These are phyloP conservation scores for Bellardia bayeri DNA, from an alignment of 2,888 invertebrate species.

Conservation along the genomic window DNA sequence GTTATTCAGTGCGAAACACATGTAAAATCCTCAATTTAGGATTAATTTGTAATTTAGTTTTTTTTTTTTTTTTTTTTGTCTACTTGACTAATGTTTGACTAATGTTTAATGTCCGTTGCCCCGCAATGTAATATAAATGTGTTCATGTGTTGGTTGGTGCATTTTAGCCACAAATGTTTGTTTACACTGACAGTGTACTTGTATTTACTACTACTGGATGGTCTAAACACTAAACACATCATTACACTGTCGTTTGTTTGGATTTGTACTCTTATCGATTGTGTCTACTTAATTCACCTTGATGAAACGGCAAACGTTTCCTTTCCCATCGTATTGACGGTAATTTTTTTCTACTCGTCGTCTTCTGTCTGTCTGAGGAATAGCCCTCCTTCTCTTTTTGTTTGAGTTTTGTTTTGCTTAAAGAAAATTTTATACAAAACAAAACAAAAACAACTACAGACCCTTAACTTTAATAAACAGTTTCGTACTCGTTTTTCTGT, in stretches of 20 bases:
- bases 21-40: slow-evolving; percentile 73
- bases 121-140: slow-evolving; percentile 67
- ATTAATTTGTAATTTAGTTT: slow-evolving; percentile 80
- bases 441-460: slow-evolving; percentile 26
- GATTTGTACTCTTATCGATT: slow-evolving; percentile 74
- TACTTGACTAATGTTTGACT: slow-evolving; percentile 74
- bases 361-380: slow-evolving; percentile 73
- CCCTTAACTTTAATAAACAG: slow-evolving; percentile 69
- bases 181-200: slow-evolving; percentile 31
- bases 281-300: slow-evolving; percentile 80
- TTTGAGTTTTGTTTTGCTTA: slow-evolving; percentile 41
- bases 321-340: slow-evolving; percentile 64
- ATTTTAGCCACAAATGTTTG: slow-evolving; percentile 39
- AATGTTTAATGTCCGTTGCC: slow-evolving; percentile 23
- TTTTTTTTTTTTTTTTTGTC: slow-evolving; percentile 66
- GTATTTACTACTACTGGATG: slow-evolving; percentile 20
- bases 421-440: slow-evolving; percentile 14
- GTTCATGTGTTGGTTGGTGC: slow-evolving; percentile 61
- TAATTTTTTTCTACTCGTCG: slow-evolving; percentile 20
- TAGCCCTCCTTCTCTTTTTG: slow-evolving; percentile 48
- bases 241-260: slow-evolving; percentile 61
- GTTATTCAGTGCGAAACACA: slow-evolving; percentile 32
- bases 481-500: slow-evolving; percentile 48
- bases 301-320: slow-evolving; percentile 75
- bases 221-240: slow-evolving; percentile 57